Evolutionary conservation across 1,140 invertebrate species (phyloP).

Genomic region (Temnothorax longispinosus): DNA sequence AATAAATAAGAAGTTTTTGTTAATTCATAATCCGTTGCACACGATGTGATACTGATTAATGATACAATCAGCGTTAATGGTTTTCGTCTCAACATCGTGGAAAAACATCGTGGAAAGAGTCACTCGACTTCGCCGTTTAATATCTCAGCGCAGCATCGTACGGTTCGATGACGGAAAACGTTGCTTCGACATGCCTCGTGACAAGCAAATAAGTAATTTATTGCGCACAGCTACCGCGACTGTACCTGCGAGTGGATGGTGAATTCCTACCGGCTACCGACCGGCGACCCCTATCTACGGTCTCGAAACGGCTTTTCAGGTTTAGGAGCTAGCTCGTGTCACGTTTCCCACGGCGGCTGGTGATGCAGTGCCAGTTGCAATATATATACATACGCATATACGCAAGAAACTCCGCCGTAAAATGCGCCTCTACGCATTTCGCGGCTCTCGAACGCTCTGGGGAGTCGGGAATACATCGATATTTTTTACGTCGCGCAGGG

Average conservation of each 20-base stretch:
- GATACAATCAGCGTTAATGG: neutral
- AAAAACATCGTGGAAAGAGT: constrained; percentile 16
- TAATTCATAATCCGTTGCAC: neutral
- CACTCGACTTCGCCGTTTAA: constrained; percentile 32
- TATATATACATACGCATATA: constrained; percentile 58
- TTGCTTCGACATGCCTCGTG: constrained; percentile 31
- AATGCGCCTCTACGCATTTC: constrained; percentile 68
- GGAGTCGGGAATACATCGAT: neutral
- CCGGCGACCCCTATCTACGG: constrained; percentile 65
- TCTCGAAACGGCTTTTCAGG: constrained; percentile 69
- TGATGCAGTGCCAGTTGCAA: constrained; percentile 53
- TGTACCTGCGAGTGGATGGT: neutral
- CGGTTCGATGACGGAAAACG: constrained; percentile 52
- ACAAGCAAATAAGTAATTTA: constrained; percentile 74
- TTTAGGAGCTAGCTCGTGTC: constrained; percentile 72
- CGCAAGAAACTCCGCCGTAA: constrained; percentile 66
- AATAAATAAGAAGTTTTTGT: neutral
- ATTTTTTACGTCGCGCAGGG: constrained; percentile 49
- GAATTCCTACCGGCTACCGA: constrained; percentile 39
- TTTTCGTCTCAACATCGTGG: neutral
- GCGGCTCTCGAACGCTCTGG: constrained; percentile 42
- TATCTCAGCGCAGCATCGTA: constrained; percentile 4
- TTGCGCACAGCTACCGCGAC: constrained; percentile 44
- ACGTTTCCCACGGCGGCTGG: constrained; percentile 70
- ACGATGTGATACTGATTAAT: neutral